These are phyloP conservation scores for Malacoctenus gilli DNA, from an alignment of 2,797 vertebrate genomes.

Conservation along the genomic window DNA sequence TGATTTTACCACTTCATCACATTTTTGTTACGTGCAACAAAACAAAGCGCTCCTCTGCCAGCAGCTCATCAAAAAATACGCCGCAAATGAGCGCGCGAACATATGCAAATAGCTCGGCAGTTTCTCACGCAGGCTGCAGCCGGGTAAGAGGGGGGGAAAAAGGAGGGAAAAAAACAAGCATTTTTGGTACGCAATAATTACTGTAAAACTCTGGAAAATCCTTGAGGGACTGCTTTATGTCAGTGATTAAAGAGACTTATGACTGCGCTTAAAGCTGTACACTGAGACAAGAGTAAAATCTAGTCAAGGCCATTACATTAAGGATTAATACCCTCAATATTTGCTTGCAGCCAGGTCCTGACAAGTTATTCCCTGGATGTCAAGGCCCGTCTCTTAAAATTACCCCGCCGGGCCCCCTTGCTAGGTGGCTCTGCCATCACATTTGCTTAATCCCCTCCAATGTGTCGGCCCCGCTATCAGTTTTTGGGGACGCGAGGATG, in stretches of 20 bases:
- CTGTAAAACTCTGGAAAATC: slow-evolving; percentile 69
- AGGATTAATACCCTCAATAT: slow-evolving; percentile 76
- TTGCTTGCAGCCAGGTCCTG: slow-evolving; percentile 72
- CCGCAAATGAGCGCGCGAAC: slow-evolving; percentile 58
- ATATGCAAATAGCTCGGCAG: slow-evolving; percentile 66
- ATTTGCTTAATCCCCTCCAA: slow-evolving; percentile 81
- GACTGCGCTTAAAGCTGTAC: slow-evolving; percentile 66
- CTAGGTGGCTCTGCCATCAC: slow-evolving; percentile 79
- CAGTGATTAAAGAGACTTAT: slow-evolving; percentile 76
- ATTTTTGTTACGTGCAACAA: slow-evolving; percentile 41
- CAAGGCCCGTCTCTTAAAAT: slow-evolving; percentile 70
- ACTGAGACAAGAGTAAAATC: slow-evolving; percentile 70
- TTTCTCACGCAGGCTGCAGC: slow-evolving; percentile 56
- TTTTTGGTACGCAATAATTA: slow-evolving; percentile 67
- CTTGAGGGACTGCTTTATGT: slow-evolving; percentile 70
- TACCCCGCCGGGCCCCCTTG: slow-evolving; percentile 62
- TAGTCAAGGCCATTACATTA: slow-evolving; percentile 72
- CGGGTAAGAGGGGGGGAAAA: slow-evolving; percentile 22
- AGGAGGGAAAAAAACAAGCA: slow-evolving; percentile 47
- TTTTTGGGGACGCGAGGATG: slow-evolving; percentile 65
- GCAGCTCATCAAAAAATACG: slow-evolving; percentile 52
- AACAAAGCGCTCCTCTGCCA: slow-evolving; percentile 55
- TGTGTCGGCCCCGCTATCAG: slow-evolving; percentile 73
- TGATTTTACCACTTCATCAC: slow-evolving; percentile 52
- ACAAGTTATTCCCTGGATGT: slow-evolving; percentile 72